Conservation (phyloP, 2,113 vertebrate species). For the Delphinus delphis region DNA sequence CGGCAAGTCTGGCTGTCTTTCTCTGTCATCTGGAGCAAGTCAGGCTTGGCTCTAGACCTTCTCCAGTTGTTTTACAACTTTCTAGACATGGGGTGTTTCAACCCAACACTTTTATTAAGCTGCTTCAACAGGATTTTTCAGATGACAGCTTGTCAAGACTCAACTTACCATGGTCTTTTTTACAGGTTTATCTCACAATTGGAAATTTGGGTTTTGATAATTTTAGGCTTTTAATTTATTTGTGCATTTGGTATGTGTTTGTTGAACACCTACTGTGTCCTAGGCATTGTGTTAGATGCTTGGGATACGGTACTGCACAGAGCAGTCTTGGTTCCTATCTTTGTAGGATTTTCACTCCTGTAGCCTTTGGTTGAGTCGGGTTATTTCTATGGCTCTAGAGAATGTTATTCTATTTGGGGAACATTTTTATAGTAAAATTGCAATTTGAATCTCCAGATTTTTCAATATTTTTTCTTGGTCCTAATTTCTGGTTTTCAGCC, state of each 20-base stretch:
- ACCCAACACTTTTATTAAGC: neutral
- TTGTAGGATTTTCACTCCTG: neutral
- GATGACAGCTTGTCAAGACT: neutral
- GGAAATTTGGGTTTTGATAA: neutral
- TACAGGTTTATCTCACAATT: neutral
- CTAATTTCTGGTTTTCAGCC: neutral
- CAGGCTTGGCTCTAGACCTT: constrained; percentile 54
- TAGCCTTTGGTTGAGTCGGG: neutral
- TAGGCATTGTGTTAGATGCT: neutral
- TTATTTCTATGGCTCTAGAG: neutral
- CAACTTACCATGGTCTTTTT: neutral
- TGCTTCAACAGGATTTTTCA: constrained; percentile 13
- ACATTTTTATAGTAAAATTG: neutral
- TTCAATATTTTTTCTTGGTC: neutral
- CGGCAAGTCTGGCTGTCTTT: constrained; percentile 59
- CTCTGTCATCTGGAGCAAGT: constrained; percentile 46
- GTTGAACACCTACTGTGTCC: neutral
- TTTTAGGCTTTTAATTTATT: neutral
- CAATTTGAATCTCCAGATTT: neutral
- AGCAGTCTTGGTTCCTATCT: neutral
- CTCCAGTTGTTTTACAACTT: constrained; percentile 66
- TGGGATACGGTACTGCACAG: neutral
- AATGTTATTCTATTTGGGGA: neutral
- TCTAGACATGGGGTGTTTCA: constrained; percentile 38
- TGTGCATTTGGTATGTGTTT: neutral